Conservation (phyloP, 2,797 vertebrate genomes). For the Clarias fuscus region DNA sequence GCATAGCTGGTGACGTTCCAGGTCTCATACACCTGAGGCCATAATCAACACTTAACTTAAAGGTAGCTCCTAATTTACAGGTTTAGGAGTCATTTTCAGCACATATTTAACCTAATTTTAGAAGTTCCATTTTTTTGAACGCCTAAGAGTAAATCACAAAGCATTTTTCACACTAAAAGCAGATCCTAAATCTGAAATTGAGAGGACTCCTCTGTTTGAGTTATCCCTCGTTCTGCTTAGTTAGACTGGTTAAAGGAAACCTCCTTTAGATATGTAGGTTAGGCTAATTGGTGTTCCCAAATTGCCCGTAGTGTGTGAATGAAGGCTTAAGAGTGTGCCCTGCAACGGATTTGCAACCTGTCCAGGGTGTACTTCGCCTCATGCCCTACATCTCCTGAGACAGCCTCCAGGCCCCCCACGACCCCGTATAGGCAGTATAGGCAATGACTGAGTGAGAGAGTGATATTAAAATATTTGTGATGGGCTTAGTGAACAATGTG, state of each 20-base stretch:
- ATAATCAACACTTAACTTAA: not conserved
- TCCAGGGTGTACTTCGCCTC: too few species aligned
- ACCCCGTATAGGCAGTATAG: too few species aligned
- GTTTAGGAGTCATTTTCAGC: not conserved
- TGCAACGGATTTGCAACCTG: too few species aligned
- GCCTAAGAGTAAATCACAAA: not conserved
- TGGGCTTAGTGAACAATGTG: not conserved
- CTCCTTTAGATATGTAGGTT: too few species aligned
- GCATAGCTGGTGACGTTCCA: slow-evolving; percentile 1
- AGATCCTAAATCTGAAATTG: not conserved
- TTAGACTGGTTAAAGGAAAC: not conserved
- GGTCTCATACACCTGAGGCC: not conserved
- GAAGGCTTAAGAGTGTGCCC: too few species aligned
- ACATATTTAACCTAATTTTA: not conserved
- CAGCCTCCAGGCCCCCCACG: too few species aligned
- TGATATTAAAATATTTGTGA: too few species aligned
- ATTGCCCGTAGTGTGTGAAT: too few species aligned
- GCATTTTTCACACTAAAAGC: not conserved
- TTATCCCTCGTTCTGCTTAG: not conserved
- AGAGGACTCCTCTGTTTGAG: not conserved
- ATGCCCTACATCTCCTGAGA: too few species aligned
- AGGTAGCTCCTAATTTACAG: too few species aligned
- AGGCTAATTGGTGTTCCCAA: too few species aligned
- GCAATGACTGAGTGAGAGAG: too few species aligned
- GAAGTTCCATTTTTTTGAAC: not conserved